Percentiles rank a stretch among this genome's conserved stretches.
phyloP scores from a whole-genome alignment of 1,140 invertebrate genomes.

The Prorops nasuta region DNA sequence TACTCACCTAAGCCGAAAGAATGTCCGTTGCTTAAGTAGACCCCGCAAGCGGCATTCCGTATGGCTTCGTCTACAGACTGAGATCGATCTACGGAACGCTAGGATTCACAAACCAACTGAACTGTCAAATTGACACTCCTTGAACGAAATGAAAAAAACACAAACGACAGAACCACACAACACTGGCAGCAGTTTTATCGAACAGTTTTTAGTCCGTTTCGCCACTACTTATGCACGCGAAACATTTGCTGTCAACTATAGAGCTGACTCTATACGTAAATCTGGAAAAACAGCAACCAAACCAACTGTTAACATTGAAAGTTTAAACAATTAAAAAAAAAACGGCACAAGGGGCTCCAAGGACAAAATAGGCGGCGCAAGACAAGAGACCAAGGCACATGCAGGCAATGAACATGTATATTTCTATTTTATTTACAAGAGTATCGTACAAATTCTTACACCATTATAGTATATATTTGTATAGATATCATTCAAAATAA shows the following conservation, averaged over 20 bases:
- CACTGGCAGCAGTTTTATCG: constrained; percentile 43
- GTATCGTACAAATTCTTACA: constrained; percentile 38
- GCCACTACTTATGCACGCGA: constrained; percentile 22
- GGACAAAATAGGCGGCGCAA: constrained; percentile 36
- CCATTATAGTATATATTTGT: constrained; percentile 5
- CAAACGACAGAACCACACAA: constrained; percentile 36
- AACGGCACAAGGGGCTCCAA: constrained; percentile 22
- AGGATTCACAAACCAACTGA: constrained; percentile 52
- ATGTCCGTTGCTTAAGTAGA: constrained; percentile 51
- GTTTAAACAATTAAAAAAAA: constrained; percentile 15
- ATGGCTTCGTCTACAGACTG: constrained; percentile 50
- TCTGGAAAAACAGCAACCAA: constrained; percentile 56
- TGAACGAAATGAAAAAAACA: constrained; percentile 38
- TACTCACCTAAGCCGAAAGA: constrained; percentile 55
- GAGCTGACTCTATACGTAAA: constrained; percentile 54
- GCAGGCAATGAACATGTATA: constrained; percentile 47
- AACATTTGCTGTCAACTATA: constrained; percentile 31
- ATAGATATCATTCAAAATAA: constrained; percentile 18
- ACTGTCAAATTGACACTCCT: constrained; percentile 45
- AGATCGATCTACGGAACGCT: constrained; percentile 51
- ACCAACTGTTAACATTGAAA: constrained; percentile 49
- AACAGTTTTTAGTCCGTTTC: constrained; percentile 45
- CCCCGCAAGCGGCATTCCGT: constrained; percentile 45
- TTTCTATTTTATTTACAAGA: constrained; percentile 41
- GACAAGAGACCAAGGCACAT: constrained; percentile 47